Conservation (phyloP, 2,888 invertebrate species). For the Eudiplozoon nipponicum region DNA sequence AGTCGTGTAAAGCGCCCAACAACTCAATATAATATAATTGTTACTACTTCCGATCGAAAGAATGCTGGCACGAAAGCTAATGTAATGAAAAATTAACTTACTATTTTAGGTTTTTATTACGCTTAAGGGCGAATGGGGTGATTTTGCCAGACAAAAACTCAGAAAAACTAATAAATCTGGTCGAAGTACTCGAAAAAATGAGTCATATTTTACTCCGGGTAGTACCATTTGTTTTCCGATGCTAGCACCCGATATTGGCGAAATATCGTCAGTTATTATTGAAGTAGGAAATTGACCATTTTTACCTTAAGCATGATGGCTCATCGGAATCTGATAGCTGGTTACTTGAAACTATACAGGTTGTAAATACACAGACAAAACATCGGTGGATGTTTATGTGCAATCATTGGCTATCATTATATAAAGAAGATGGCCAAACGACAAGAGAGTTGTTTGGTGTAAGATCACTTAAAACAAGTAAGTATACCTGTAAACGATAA, state of each 20-base stretch:
- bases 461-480: slow-evolving; percentile 23
- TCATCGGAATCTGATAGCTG: slow-evolving; percentile 24
- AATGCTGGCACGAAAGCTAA: slow-evolving; percentile 24
- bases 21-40: slow-evolving; percentile 25
- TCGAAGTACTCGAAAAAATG: neutral
- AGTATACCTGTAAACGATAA: too few species aligned
- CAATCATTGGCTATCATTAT: slow-evolving; percentile 26
- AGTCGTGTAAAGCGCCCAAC: too few species aligned
- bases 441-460: slow-evolving; percentile 22
- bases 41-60: slow-evolving; percentile 24
- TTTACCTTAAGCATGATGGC: slow-evolving; percentile 22
- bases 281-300: slow-evolving; percentile 21
- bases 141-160: slow-evolving; percentile 2
- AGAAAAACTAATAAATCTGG: slow-evolving; percentile 7
- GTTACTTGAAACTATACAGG: slow-evolving; percentile 24
- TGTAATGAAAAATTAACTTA: slow-evolving; percentile 18
- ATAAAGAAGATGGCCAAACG: slow-evolving; percentile 23
- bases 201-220: slow-evolving; percentile 23
- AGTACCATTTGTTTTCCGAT: slow-evolving; percentile 25
- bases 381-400: slow-evolving; percentile 24
- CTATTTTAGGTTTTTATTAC: slow-evolving; percentile 3
- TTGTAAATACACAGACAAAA: slow-evolving; percentile 22
- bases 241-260: slow-evolving; percentile 24
- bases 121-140: slow-evolving; percentile 5
- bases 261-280: slow-evolving; percentile 22